Base-by-base conservation (phyloP, 35 echinoderm and acorn worm species). In the Acanthaster planci region DNA sequence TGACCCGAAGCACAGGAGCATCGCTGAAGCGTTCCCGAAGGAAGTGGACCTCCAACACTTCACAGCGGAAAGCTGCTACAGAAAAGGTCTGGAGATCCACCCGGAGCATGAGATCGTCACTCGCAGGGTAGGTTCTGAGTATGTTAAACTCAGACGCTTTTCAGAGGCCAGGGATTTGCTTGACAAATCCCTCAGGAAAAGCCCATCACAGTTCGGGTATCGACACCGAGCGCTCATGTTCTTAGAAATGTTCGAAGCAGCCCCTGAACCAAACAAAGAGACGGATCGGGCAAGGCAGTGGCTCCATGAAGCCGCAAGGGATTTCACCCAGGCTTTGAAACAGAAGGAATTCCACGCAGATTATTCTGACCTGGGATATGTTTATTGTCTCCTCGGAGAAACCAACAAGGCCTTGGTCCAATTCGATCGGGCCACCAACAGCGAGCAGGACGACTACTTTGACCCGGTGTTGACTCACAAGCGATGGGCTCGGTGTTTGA, bases 81-180 rank as follows among this genome's bases (percentile, higher is more conserved):
- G 67, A 51, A 79, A 81, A 34, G 81, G 87, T 9, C 27, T 91
- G 1, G 38, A 87, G 38, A 52, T 89, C 40, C 80, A 81, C 19
- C 60, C 50, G 55, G 56, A 84, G 0, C 52, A 87, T 57, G 50
- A 80, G 37, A 91, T 96, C 5, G 79, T 76, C 3, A 68, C 60
- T 2, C 84, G 93, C 18, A 72, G 93, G 29, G 86, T 96, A 23
- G 93, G 89, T 16, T 40, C 93, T 5, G 93, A 96, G 60, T 96
- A 87, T 36, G 80, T 88, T 19, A 91, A 82, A 51, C 81, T 96
- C 9, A 82, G 78, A 39, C 38, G 82, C 2, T 88, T 82, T 22
- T 15, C 39, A 37, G 51, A 88, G 58, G 93, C 93, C 19, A 81
- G 84, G 44, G 27, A 27, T 2, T 77, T 88, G 15, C 78, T 96